Base-by-base conservation (phyloP, 2,113 vertebrate genomes). In the Limnothrissa miodon region DNA sequence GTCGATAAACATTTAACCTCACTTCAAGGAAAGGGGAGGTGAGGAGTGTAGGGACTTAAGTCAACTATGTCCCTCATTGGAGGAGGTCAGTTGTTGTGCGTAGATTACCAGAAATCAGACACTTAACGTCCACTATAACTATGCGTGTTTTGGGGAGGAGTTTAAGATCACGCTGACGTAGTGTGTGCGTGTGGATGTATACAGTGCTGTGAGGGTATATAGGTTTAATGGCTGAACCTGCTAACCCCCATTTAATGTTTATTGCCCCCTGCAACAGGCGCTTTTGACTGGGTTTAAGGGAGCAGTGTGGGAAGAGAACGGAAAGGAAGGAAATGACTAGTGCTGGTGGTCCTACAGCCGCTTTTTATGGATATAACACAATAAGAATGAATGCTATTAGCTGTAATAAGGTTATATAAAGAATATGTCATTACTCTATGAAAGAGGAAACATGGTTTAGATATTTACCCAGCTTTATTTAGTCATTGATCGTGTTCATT, bases 201-300 rank as follows among this genome's bases (percentile, higher is more conserved):
- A 59, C 33, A 83, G 19, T 80, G 45, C 59, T 62, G 46, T 78
- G 48, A 4, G 25, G 42, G 2, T 82, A 11, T 62, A 10, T 62
- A n/a, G 11, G 53, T 85, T 85, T 86, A 89, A 87, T 44, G 82
- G 82, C 19, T 33, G 25, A 89, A 87, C 87, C 85, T 80, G 78
- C 6, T 51, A 80, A 13, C 80, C 78, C 81, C 84, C 84, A 80
- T 74, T 89, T 90, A 90, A 90, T 88, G 88, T 91, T 90, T 89
- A 91, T 84, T 83, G 78, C 85, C 82, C 82, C 88, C 62, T 79
- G 82, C 82, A 78, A 42, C 59, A 81, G 79, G n/a, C 70, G 11
- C 15, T 36, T 74, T 74, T 74, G 0, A 74, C 10, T 33, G 25
- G 9, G 36, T 74, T 36, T 74, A 74, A 36, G 33, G 66, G 11